Conservation (phyloP, 92 coral and sea anemone genomes). For the Blastomussa wellsi region DNA sequence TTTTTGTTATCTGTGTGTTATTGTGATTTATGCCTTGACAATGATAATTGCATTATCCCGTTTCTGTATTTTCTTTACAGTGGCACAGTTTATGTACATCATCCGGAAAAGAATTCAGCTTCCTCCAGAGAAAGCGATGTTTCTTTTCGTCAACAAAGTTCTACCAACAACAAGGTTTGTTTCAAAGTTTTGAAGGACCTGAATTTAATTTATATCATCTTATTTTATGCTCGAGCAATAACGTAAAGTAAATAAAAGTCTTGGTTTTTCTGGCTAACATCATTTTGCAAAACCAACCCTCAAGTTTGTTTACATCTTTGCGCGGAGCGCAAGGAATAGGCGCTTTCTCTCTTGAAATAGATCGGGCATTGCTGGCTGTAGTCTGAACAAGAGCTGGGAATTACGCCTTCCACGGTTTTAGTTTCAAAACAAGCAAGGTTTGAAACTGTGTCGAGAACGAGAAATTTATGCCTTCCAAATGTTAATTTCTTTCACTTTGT, state of each 20-base stretch:
- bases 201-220: neutral
- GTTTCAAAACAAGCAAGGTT: neutral
- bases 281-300: neutral
- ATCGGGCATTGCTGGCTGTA: neutral
- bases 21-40: neutral
- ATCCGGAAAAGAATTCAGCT: constrained; percentile 98
- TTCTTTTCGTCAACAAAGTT: constrained; percentile 98
- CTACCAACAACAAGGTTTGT: constrained; percentile 96
- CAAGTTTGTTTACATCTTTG: neutral
- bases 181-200: neutral
- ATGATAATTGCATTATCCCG: neutral
- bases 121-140: constrained; percentile 99
- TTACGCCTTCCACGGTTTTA: neutral
- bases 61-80: constrained; percentile 33
- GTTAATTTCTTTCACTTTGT: neutral
- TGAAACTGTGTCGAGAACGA: neutral
- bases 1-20: neutral
- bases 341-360: neutral
- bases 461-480: neutral
- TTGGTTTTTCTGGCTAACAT: neutral
- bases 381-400: neutral
- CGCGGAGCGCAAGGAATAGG: neutral
- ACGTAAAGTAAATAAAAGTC: neutral
- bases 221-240: neutral
- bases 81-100: constrained; percentile 99